A percentile compares a stretch with the other conserved stretches of the same genome.
Evolutionary conservation across 2,888 invertebrate genomes (phyloP).

Genomic region (Tiphia femorata): DNA sequence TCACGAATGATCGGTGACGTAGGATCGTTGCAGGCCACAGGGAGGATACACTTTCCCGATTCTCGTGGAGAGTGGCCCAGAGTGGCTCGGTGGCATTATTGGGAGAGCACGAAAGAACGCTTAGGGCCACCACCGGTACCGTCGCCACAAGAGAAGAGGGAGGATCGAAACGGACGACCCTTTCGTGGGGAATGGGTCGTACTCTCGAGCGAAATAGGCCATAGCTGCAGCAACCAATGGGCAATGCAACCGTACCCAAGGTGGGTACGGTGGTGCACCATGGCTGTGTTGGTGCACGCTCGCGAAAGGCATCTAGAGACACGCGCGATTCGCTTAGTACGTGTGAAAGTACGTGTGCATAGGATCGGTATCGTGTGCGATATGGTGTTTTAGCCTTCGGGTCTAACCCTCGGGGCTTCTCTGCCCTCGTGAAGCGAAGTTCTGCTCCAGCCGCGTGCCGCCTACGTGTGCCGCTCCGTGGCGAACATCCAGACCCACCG

Average conservation of each 20-base stretch:
- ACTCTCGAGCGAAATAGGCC: constrained; percentile 54
- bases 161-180: constrained; percentile 43
- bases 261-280: constrained; percentile 36
- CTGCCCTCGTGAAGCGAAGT: constrained; percentile 27
- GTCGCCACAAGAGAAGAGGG: too few relatives aligned
- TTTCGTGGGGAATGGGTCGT: constrained; percentile 50
- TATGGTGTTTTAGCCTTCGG: constrained; percentile 42
- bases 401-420: constrained; percentile 23
- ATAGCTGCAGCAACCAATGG: constrained; percentile 52
- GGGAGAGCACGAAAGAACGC: neutral
- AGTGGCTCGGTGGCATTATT: neutral
- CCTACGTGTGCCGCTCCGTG: too few relatives aligned
- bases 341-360: constrained; percentile 11
- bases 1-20: too few relatives aligned
- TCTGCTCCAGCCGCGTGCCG: constrained; percentile 44
- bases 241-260: constrained; percentile 43
- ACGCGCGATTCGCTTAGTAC: neutral
- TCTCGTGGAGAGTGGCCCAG: neutral
- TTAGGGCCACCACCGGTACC: neutral
- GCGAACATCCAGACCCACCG: constrained; percentile 53
- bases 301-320: neutral
- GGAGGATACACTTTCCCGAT: neutral
- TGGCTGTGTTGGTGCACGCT: constrained; percentile 22
- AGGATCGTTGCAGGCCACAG: too few relatives aligned
- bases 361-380: constrained; percentile 33